Evolutionary conservation across 30 jellyfish, hydroid and myxozoan species (phyloP).

Genomic region (Aurelia sp.): DNA sequence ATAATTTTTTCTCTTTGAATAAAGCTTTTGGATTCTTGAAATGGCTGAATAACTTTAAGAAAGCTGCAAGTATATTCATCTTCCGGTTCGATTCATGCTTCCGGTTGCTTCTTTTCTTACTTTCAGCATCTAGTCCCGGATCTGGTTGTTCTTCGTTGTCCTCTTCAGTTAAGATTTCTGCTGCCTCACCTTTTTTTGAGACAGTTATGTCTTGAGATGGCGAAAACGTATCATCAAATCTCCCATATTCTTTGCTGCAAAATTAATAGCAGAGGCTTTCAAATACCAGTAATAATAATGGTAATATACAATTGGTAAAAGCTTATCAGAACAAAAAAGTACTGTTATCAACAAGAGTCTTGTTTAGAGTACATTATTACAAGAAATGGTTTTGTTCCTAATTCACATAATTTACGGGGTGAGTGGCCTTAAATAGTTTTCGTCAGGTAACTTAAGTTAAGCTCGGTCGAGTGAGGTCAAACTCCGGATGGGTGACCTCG

Average conservation of each 20-base stretch:
- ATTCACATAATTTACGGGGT: too few species aligned
- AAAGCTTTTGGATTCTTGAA: conserved; percentile 86
- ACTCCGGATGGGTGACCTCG: too few species aligned
- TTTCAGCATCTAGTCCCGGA: background rate
- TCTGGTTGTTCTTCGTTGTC: conserved; percentile 8
- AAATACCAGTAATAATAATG: too few species aligned
- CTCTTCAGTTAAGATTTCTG: background rate
- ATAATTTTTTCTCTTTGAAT: conserved; percentile 55
- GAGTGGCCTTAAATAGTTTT: too few species aligned
- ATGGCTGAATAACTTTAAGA: conserved; percentile 50
- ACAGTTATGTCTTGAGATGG: conserved; percentile 47
- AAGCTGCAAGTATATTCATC: conserved; percentile 60
- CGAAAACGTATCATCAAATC: conserved; percentile 55
- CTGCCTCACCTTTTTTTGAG: background rate
- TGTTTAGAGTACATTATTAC: too few species aligned
- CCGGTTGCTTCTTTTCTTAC: background rate
- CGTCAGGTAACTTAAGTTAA: too few species aligned
- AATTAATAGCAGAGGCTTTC: background rate
- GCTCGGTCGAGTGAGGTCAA: too few species aligned
- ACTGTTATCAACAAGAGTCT: too few species aligned
- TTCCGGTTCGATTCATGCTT: conserved; percentile 23
- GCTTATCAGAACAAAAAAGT: too few species aligned
- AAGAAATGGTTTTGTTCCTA: too few species aligned
- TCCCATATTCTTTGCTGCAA: conserved; percentile 60
- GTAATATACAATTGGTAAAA: too few species aligned